Percentiles rank a stretch among this genome's conserved stretches.
phyloP scores from a whole-genome alignment of 2,113 vertebrate genomes.

The Canis aureus region DNA sequence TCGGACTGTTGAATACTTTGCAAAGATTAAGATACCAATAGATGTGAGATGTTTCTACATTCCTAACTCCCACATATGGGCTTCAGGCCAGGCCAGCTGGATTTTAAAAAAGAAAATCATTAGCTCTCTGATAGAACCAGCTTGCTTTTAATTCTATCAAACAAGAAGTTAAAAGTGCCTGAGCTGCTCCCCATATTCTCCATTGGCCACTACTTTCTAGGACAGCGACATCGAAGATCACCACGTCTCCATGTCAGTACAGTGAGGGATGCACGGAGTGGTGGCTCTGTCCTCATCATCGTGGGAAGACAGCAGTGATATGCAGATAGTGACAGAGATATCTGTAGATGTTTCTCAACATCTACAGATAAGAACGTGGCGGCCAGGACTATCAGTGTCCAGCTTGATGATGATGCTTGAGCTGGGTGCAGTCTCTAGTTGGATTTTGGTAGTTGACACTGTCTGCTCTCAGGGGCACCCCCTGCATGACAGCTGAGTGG shows the following conservation, averaged over 20 bases:
- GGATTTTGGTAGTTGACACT: fast-evolving
- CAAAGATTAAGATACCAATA: neutral
- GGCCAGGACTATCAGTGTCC: fast-evolving
- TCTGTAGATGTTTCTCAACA: neutral
- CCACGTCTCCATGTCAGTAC: neutral
- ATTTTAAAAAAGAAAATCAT: neutral
- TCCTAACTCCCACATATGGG: neutral
- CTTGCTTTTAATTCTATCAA: neutral
- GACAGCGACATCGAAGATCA: neutral
- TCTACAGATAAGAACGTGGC: fast-evolving
- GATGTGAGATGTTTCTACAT: neutral
- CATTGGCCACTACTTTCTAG: neutral
- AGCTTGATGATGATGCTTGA: neutral
- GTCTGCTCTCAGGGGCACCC: neutral
- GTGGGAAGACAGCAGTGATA: too few relatives aligned
- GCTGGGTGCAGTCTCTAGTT: neutral
- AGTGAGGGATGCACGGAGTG: fast-evolving
- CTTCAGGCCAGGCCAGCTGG: neutral
- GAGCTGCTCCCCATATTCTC: neutral
- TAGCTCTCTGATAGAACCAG: neutral
- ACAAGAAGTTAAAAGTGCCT: neutral
- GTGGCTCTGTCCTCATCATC: too few relatives aligned
- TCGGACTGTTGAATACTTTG: neutral
- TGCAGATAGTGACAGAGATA: fast-evolving
- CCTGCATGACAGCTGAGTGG: fast-evolving